These are phyloP conservation scores for Hylaeus anthracinus DNA, from an alignment of 1,140 invertebrate species.

Conservation along the genomic window DNA sequence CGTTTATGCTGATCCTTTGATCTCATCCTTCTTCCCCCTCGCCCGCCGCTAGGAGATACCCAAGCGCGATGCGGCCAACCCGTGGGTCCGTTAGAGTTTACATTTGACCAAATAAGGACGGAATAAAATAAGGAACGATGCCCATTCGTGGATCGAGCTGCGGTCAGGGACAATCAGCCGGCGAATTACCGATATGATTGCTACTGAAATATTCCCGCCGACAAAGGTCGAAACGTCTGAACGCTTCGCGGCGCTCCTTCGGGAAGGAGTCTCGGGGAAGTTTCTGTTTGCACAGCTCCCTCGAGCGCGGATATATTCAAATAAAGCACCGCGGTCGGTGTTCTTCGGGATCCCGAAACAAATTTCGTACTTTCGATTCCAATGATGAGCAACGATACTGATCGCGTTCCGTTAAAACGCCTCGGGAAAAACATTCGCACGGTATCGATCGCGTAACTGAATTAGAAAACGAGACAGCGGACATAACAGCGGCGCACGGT, in stretches of 20 bases:
- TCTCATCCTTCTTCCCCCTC: constrained; percentile 66
- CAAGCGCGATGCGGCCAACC: constrained; percentile 19
- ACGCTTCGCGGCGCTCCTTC: constrained; percentile 15
- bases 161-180: constrained; percentile 80
- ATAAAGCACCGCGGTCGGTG: neutral
- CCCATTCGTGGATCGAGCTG: constrained; percentile 73
- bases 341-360: neutral
- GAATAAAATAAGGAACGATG: constrained; percentile 75
- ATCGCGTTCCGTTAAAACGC: no score
- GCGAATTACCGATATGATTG: constrained; percentile 81
- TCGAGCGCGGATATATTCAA: neutral
- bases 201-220: constrained; percentile 80
- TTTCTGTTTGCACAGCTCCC: constrained; percentile 49
- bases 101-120: constrained; percentile 79
- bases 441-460: constrained; percentile 12
- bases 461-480: constrained; percentile 14
- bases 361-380: neutral
- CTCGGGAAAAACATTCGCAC: neutral
- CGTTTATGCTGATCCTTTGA: constrained; percentile 81
- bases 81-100: constrained; percentile 75
- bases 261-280: neutral
- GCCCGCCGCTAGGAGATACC: neutral
- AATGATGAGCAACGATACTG: no score
- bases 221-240: constrained; percentile 71
- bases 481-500: no score